Evolutionary conservation across 2,113 vertebrate genomes (phyloP), one percentile per base, ranked within the genome.

Genomic region (Xyliphius kryptos): DNA sequence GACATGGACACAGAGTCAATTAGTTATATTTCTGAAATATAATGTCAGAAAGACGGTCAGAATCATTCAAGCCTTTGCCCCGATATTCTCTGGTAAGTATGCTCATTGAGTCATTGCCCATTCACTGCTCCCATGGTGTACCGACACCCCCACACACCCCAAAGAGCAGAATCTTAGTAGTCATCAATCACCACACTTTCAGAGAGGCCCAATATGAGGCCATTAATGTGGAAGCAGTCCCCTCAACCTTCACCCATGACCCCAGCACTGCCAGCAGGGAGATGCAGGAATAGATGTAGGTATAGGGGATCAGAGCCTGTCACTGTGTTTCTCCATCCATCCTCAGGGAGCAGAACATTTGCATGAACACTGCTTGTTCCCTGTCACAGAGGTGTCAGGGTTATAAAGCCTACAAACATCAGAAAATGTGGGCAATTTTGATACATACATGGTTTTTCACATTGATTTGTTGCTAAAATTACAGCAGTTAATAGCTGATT

Each of bases 151-250:
- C n/a, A n/a, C n/a, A n/a, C n/a, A n/a, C n/a, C 26, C 15, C n/a
- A 22, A 49, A 65, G 68, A 53, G 49, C 60, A 56, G 47, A 58
- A 59, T 50, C 59, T 54, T 56, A 63, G 51, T 32, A 8, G 61
- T 61, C 71, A 73, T 73, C 71, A 73, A 73, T 73, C 71, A 73
- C 56, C 71, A 26, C 66, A 61, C 51, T 65, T 63, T 61, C 66
- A 69, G 56, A 73, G 66, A 66, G 63, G 61, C 47, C 46, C 56
- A 66, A 73, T 69, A 66, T 73, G 56, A 73, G 66, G 49, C 43
- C 66, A 53, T 68, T 63, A 69, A 65, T 73, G 71, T 69, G 66
- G 66, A 67, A 64, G 54, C 70, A 64, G 61, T 56, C 61, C 70
- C 59, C 65, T 63, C 54, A 58, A 20, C 56, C 48, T 48, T 73